Percentiles rank a stretch among this genome's conserved stretches.
phyloP scores from a whole-genome alignment of 1,140 invertebrate species.

The Nasonia longicornis region DNA sequence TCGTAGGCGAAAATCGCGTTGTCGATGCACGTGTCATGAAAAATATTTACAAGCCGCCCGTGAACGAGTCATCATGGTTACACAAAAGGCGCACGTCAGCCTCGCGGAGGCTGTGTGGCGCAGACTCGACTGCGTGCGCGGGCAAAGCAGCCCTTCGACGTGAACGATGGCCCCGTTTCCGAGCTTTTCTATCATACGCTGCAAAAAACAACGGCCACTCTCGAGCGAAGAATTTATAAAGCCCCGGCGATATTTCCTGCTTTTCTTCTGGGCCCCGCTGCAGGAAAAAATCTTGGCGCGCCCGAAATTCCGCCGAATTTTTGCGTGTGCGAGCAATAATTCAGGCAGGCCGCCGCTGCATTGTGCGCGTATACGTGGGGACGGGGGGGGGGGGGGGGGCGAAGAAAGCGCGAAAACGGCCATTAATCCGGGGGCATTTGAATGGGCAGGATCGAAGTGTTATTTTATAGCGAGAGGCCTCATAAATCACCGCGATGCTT shows the following conservation, averaged over 20 bases:
- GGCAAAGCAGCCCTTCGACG: not conserved
- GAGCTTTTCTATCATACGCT: not conserved
- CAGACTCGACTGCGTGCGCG: not conserved
- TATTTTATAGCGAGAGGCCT: conserved; percentile 26
- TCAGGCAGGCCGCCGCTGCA: not conserved
- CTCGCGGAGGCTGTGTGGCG: not conserved
- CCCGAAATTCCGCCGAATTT: conserved; percentile 29
- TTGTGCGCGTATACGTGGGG: not conserved
- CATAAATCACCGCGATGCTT: conserved; percentile 15
- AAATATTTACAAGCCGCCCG: too few relatives aligned
- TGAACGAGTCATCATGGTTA: not conserved
- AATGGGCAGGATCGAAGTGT: conserved; percentile 26
- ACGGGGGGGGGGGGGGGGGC: not conserved
- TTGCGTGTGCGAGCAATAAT: conserved; percentile 7
- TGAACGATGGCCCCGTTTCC: conserved; percentile 21
- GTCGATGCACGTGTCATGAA: too few relatives aligned
- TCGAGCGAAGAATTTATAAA: not conserved
- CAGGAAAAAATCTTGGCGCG: conserved; percentile 26
- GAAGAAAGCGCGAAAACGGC: conserved; percentile 34
- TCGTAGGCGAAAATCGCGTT: too few relatives aligned
- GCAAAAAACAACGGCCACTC: not conserved
- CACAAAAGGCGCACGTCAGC: not conserved
- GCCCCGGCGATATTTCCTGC: conserved; percentile 23
- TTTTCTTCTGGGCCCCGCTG: not conserved
- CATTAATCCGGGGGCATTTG: conserved; percentile 30